phyloP scores from a whole-genome alignment of 1,140 invertebrate species.

The Drosophila takahashii region DNA sequence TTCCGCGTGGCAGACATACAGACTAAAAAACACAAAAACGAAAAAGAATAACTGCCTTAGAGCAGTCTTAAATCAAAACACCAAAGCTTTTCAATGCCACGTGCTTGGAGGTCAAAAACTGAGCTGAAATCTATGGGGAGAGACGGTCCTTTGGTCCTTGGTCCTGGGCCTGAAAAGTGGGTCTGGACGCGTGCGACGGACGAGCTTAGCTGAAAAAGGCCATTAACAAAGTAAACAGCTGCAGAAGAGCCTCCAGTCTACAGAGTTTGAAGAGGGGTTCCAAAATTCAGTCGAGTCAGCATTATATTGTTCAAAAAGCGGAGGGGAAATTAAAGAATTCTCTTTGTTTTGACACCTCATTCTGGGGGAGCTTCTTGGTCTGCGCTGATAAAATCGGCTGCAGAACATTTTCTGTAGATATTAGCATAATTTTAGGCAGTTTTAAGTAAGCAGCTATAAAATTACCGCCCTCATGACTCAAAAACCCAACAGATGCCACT shows the following conservation, averaged over 20 bases:
- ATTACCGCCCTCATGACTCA: constrained; percentile 1
- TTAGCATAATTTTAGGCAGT: constrained; percentile 47
- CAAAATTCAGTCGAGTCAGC: constrained; percentile 65
- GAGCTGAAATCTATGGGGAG: constrained; percentile 61
- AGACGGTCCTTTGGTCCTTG: constrained; percentile 7
- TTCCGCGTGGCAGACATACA: constrained; percentile 54
- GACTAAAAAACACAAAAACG: constrained; percentile 30
- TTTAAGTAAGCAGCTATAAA: constrained; percentile 41
- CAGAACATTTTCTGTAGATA: constrained; percentile 16
- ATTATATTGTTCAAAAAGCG: constrained; percentile 20
- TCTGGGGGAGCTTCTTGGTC: constrained; percentile 7
- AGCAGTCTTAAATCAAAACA: constrained; percentile 70
- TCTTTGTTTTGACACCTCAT: constrained; percentile 74
- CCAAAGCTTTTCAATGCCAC: constrained; percentile 62
- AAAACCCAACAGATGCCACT: constrained; percentile 2
- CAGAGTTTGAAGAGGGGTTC: constrained; percentile 36
- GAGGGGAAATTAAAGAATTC: constrained; percentile 55
- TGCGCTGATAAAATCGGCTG: constrained; percentile 24
- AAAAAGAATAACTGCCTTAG: constrained; percentile 40
- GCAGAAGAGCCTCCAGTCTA: constrained; percentile 57
- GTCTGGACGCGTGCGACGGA: constrained; percentile 52
- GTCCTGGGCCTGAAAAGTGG: background rate
- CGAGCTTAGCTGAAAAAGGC: constrained; percentile 79
- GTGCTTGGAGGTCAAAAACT: constrained; percentile 72
- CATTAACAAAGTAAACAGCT: constrained; percentile 83